Percentiles rank a stretch among this genome's conserved stretches.
phyloP scores from a whole-genome alignment of 2,113 vertebrate species.

The Heteronetta atricapilla region DNA sequence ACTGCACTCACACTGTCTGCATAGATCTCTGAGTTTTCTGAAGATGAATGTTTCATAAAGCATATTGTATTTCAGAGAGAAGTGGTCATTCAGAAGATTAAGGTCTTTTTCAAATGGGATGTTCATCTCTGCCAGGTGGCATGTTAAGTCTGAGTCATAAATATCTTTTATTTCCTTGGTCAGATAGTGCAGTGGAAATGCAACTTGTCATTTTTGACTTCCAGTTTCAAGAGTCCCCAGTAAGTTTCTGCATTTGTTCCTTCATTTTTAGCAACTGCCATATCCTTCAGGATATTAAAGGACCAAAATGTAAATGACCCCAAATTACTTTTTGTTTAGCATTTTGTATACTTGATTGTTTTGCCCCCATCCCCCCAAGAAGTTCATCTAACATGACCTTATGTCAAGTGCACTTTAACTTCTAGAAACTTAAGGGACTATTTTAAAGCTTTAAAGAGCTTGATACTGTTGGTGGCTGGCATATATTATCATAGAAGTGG shows the following conservation, averaged over 20 bases:
- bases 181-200: constrained; percentile 25
- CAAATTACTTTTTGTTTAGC: constrained; percentile 9
- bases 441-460: not conserved
- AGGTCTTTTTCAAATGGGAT: constrained; percentile 59
- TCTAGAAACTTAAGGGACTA: not conserved
- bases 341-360: not conserved
- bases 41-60: constrained; percentile 61
- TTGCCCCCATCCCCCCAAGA: not conserved
- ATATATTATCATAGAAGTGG: not conserved
- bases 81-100: constrained; percentile 62
- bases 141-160: constrained; percentile 53
- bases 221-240: constrained; percentile 10
- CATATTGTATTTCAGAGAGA: constrained; percentile 54
- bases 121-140: constrained; percentile 64
- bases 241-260: constrained; percentile 7
- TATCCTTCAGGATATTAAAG: not conserved
- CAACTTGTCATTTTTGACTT: constrained; percentile 53
- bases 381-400: not conserved
- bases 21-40: not conserved
- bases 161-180: constrained; percentile 58
- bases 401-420: not conserved
- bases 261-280: not conserved
- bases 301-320: not conserved
- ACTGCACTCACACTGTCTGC: not conserved
- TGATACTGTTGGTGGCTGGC: not conserved